Conservation (phyloP, 2,888 invertebrate species). For the Meganola albula region DNA sequence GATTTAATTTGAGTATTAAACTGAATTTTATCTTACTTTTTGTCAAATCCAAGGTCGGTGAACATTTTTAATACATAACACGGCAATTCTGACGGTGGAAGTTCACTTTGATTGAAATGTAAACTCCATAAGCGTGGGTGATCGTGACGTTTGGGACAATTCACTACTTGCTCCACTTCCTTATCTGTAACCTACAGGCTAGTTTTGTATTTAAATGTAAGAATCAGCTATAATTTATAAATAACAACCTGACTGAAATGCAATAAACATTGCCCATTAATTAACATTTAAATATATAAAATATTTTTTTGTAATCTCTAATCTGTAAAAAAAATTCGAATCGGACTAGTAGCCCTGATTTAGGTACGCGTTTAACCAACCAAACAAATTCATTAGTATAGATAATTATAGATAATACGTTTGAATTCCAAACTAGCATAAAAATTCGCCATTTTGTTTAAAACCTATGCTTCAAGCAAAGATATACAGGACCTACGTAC, state of each 20-base stretch:
- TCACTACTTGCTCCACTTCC: conserved; percentile 70
- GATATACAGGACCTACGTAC: conserved; percentile 43
- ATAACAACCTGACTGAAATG: no score
- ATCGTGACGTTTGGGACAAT: conserved; percentile 73
- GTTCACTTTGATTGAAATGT: conserved; percentile 75
- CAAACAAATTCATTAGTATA: not conserved
- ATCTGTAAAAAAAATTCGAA: not conserved
- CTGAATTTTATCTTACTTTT: conserved; percentile 40
- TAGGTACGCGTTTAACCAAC: not conserved
- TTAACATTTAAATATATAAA: not conserved
- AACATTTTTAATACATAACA: conserved; percentile 84
- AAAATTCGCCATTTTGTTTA: not conserved
- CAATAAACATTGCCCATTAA: not conserved
- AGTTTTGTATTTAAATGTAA: not conserved
- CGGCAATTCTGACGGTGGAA: conserved; percentile 77
- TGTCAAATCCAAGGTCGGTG: conserved; percentile 82
- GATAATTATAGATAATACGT: not conserved
- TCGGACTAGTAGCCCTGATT: not conserved
- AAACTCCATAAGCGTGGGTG: conserved; percentile 70
- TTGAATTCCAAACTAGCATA: conserved; percentile 8
- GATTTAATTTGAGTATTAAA: not conserved
- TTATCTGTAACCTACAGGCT: conserved; percentile 68
- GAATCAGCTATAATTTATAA: no score
- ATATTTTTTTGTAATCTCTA: not conserved
- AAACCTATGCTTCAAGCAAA: not conserved